Base-by-base conservation (phyloP, 2,797 vertebrate genomes). In the Notolepis coatsorum region DNA sequence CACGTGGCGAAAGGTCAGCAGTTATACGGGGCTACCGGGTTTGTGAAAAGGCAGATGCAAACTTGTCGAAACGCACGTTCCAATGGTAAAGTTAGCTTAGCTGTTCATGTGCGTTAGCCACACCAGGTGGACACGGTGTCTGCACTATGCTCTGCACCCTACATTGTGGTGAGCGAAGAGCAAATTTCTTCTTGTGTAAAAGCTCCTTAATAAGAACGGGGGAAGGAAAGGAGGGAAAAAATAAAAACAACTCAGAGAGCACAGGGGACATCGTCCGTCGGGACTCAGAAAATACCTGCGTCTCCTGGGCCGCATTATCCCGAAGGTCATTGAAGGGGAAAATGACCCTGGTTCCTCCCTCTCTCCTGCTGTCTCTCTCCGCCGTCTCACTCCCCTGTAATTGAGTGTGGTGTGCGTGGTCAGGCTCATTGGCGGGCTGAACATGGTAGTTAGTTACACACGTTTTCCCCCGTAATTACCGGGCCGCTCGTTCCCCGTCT, bases 371-470 rank as follows among this genome's bases (percentile, higher is more conserved):
- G 79, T 71, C 68, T 68, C 73, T 68, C 80, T 81, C 69, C 55
- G 63, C 65, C 39, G n/a, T 75, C 75, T 77, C 80, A 64, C 75
- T 73, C 67, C 75, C 65, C 86, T 82, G 81, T 90, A 89, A 89
- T 90, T 88, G 88, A 86, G 88, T 81, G 41, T 43, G 82, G 59
- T 76, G 59, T 76, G 84, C 80, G 57, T 84, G 84, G 83, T 80
- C 68, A 71, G 84, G 86, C 86, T 89, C 85, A 86, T 84, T 82
- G 84, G 86, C 45, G 69, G 75, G 27, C 85, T 69, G 77, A 88
- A 89, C 87, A 80, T 84, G 86, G 81, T 88, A 79, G 88, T 91
- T 91, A 92, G 88, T 89, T 89, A 89, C 88, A 90, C 86, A 70
- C 84, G 71, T 90, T 88, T 87, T 88, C 86, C 84, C n/a, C 87